Evolutionary conservation across 92 coral and sea anemone genomes (phyloP).

Genomic region (Paragorgia papillata): DNA sequence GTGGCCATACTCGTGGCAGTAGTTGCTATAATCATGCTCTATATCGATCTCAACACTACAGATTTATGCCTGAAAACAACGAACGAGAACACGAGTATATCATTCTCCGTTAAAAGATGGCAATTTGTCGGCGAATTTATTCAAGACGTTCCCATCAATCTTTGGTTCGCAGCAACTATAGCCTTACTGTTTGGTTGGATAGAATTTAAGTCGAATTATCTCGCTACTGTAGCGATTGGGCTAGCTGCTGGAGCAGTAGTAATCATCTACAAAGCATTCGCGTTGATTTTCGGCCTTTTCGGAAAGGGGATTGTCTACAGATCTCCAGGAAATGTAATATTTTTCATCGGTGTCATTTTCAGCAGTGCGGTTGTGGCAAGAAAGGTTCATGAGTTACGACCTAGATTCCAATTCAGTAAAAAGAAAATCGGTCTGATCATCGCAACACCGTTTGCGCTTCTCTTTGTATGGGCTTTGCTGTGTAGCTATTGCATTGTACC

Average conservation of each 20-base stretch:
- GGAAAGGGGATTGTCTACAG: neutral
- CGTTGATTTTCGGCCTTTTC: constrained; percentile 5
- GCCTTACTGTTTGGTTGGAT: constrained; percentile 15
- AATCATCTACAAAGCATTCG: neutral
- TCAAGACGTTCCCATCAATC: neutral
- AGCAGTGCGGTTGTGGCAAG: too few relatives aligned
- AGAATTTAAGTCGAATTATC: constrained; percentile 15
- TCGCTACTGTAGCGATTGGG: neutral
- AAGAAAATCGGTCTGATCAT: neutral
- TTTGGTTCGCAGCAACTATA: neutral
- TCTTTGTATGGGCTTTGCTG: too few relatives aligned
- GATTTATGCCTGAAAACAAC: neutral
- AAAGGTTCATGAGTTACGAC: neutral
- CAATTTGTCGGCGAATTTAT: neutral
- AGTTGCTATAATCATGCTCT: neutral
- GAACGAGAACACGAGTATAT: neutral
- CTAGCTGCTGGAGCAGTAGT: neutral
- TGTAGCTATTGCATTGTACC: too few relatives aligned
- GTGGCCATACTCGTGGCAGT: neutral
- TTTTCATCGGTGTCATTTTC: neutral
- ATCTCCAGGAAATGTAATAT: neutral
- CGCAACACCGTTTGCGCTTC: neutral
- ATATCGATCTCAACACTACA: neutral
- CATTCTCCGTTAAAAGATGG: neutral
- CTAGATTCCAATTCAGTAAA: neutral